Conservation (phyloP, 2,113 vertebrate genomes). For the Spizaetus ornatus region DNA sequence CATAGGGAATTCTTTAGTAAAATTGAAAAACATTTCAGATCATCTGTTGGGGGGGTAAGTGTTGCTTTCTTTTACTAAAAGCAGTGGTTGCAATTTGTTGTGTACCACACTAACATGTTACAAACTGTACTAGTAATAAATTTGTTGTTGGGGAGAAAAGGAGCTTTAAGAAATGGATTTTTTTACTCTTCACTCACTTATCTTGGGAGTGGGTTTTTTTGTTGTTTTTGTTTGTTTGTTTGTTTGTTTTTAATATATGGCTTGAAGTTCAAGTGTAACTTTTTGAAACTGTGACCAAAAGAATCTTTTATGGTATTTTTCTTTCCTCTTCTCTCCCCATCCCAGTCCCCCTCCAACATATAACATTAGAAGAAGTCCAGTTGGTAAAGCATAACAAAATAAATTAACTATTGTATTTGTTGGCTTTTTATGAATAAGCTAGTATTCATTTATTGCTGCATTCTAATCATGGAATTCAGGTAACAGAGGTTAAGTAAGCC, state of each 20-base stretch:
- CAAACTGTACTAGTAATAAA: neutral
- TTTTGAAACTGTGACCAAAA: neutral
- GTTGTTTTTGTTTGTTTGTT: neutral
- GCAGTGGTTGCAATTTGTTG: neutral
- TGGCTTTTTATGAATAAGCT: slow-evolving; percentile 72
- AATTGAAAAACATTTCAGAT: neutral
- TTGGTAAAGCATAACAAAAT: slow-evolving; percentile 63
- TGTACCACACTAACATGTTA: neutral
- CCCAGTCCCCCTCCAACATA: neutral
- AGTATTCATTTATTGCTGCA: slow-evolving; percentile 72
- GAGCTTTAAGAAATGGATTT: neutral
- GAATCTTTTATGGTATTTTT: neutral
- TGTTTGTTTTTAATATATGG: neutral
- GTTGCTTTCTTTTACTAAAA: neutral
- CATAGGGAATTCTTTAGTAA: neutral
- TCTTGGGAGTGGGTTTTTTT: neutral
- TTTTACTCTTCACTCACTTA: neutral
- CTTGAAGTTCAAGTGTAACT: neutral
- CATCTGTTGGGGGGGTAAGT: rapidly evolving
- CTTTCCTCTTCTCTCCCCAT: neutral
- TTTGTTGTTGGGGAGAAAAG: neutral
- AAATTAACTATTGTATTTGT: slow-evolving; percentile 66
- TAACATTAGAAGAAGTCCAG: neutral
- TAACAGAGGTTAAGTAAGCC: slow-evolving; percentile 68
- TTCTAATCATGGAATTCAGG: slow-evolving; percentile 69